Evolutionary conservation across 2,797 vertebrate species (phyloP), one percentile per base, ranked within the genome.

Genomic region (Crocidura indochinensis): DNA sequence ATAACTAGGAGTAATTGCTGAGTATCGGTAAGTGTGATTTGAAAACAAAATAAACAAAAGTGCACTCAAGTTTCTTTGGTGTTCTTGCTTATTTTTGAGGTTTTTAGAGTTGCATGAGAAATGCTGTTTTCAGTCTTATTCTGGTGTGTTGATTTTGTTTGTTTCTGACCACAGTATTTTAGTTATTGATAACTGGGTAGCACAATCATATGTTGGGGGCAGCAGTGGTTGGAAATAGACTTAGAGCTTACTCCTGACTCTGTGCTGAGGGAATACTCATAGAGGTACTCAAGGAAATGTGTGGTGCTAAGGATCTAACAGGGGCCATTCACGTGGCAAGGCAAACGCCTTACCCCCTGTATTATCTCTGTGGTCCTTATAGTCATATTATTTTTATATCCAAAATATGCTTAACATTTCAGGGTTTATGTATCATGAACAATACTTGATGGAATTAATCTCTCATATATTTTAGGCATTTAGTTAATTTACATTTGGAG

Each of bases 81-180:
- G n/a, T 69, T 77, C 26, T 72, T 69, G 0, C 68, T 47, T 60
- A 38, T 26, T 82, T 83, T 46, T 51, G 27, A 85, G 26, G 0
- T 83, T 17, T 76, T 91, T 84, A 74, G 68, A 80, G 8, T 88
- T 38, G 62, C 29, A 68, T 53, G n/a, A 51, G 22, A 38, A 8
- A 85, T 91, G 51, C 56, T 5, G 53, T 83, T 91, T 71, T 51
- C 51, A 64, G n/a, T 60, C 17, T 20, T 51, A 51, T 80, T 31
- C 49, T 65, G 81, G 26, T 81, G 6, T 73, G 29, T 64, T 83
- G 67, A 88, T 91, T 88, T 74, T 86, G 1, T 90, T 83, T 8
- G 38, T 77, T 76, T 88, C 64, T 87, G 27, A 79, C 3, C 20
- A 17, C 6, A 69, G 19, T 60, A 22, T 46, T 68, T 80, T 24